These are phyloP conservation scores for Sus scrofa DNA, from an alignment of 2,113 vertebrate genomes.

Conservation along the genomic window DNA sequence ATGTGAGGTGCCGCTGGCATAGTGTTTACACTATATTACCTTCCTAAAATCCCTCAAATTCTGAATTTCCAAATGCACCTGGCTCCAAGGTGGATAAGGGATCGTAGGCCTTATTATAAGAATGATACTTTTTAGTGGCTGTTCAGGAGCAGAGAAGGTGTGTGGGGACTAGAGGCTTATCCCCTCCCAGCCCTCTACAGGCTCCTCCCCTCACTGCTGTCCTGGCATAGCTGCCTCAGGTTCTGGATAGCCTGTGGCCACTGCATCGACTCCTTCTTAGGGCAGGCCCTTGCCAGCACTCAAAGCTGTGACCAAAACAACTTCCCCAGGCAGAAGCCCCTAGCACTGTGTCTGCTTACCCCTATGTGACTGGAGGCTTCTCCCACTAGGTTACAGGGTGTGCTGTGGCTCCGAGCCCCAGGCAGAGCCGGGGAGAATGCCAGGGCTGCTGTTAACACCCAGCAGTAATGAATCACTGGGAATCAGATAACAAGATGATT, in stretches of 20 bases:
- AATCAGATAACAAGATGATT: slow-evolving; percentile 10
- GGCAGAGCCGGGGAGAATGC: neutral
- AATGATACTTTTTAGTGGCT: neutral
- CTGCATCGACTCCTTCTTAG: neutral
- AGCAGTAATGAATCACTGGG: neutral
- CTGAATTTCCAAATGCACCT: neutral
- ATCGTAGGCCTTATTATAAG: neutral
- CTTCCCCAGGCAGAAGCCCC: too few relatives aligned
- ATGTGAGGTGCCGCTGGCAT: neutral
- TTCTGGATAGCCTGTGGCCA: accelerated
- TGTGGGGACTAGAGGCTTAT: neutral
- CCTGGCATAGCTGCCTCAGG: neutral
- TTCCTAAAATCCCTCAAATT: neutral
- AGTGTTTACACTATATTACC: neutral
- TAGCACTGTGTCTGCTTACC: neutral
- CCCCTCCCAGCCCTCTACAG: accelerated
- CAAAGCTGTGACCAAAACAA: neutral
- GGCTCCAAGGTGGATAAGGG: neutral
- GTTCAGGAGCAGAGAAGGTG: neutral
- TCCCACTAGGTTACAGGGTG: neutral
- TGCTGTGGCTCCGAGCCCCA: neutral
- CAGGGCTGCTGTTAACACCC: neutral
- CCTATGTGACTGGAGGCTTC: accelerated
- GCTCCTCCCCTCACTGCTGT: accelerated
- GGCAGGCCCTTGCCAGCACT: accelerated